Percentiles rank a stretch among this genome's conserved stretches.
These are phyloP conservation scores for Monoplex corrugatus DNA, from an alignment of 2,888 invertebrate species.

Conservation along the genomic window DNA sequence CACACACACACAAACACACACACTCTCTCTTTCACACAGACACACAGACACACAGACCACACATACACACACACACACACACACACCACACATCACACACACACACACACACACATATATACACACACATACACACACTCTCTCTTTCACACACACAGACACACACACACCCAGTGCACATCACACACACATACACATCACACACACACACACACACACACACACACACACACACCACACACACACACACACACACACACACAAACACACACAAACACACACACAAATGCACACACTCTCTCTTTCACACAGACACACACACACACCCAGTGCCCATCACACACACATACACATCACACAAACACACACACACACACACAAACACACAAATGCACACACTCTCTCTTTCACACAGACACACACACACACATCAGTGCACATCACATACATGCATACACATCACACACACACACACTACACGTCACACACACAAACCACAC, in stretches of 20 bases:
- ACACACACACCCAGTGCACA: no score
- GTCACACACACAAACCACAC: background rate
- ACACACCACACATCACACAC: background rate
- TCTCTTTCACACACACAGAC: background rate
- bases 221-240: no score
- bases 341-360: background rate
- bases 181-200: no score
- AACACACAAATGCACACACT: no score
- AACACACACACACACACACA: background rate
- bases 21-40: no score
- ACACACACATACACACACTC: constrained; percentile 8
- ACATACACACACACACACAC: background rate
- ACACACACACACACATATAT: background rate
- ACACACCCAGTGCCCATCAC: background rate
- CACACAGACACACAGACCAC: no score
- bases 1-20: background rate
- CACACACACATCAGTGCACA: background rate
- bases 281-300: background rate
- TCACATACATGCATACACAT: background rate
- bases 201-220: background rate
- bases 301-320: background rate
- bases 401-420: background rate
- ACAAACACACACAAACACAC: no score
- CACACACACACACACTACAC: background rate
- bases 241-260: no score